These are phyloP conservation scores for Tenthredo livida DNA, from an alignment of 2,888 invertebrate species.

Conservation along the genomic window DNA sequence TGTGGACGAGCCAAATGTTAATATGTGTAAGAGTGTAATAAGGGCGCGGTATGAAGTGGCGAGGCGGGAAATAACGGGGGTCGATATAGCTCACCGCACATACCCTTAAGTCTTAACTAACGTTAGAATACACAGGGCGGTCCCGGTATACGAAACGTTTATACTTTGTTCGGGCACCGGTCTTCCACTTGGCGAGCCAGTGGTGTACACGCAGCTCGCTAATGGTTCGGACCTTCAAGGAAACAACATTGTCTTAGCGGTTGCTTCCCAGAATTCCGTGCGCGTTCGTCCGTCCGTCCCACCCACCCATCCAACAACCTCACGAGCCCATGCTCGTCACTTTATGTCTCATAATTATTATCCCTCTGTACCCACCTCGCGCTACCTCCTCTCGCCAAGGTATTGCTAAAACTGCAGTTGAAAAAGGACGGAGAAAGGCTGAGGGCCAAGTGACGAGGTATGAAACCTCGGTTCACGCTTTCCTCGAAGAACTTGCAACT, in stretches of 20 bases:
- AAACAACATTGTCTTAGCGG: conserved; percentile 67
- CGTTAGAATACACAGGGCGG: conserved; percentile 44
- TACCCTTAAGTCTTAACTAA: conserved; percentile 43
- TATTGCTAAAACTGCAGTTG: conserved; percentile 52
- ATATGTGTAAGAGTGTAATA: neutral
- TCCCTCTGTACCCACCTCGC: conserved; percentile 70
- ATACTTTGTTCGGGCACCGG: conserved; percentile 44
- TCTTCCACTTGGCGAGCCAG: conserved; percentile 46
- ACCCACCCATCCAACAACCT: conserved; percentile 58
- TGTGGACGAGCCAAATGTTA: conserved; percentile 56
- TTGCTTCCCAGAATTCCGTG: conserved; percentile 63
- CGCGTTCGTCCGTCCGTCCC: conserved; percentile 57
- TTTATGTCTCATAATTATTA: conserved; percentile 77
- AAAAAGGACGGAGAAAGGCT: conserved; percentile 54
- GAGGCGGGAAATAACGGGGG: conserved; percentile 54
- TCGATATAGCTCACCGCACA: conserved; percentile 53
- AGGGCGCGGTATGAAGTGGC: conserved; percentile 3
- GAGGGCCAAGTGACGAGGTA: conserved; percentile 60
- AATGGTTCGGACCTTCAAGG: conserved; percentile 70
- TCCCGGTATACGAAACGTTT: conserved; percentile 41
- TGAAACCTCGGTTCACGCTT: conserved; percentile 69
- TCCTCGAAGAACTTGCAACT: conserved; percentile 68
- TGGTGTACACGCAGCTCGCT: conserved; percentile 56
- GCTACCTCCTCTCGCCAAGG: conserved; percentile 57
- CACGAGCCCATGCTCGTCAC: conserved; percentile 72